phyloP scores from a whole-genome alignment of 2,888 invertebrate species.

The Eristalis tenax region DNA sequence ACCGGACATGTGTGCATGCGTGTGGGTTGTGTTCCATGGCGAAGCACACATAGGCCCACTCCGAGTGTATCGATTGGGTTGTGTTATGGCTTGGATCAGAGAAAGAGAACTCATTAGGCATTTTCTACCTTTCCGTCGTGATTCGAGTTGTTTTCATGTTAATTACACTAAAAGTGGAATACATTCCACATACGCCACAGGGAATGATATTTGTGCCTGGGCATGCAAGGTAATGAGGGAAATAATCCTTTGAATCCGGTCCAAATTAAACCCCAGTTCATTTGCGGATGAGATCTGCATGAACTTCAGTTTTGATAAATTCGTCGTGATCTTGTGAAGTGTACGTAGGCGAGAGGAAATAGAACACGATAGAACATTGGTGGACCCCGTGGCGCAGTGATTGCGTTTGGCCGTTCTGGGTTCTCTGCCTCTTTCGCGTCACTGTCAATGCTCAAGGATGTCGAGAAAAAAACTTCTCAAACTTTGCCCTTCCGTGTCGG shows the following conservation, averaged over 20 bases:
- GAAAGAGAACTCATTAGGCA: background rate
- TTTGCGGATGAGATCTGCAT: background rate
- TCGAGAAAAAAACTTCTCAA: no score
- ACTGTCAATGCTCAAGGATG: no score
- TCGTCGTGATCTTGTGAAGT: background rate
- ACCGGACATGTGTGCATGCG: background rate
- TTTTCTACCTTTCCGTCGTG: background rate
- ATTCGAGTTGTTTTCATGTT: background rate
- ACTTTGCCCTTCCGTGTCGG: no score
- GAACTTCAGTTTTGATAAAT: background rate
- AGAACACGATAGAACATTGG: no score
- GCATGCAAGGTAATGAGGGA: background rate
- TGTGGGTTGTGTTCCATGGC: background rate
- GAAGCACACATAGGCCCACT: background rate
- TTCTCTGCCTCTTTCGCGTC: no score
- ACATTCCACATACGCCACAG: background rate
- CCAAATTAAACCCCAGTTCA: background rate
- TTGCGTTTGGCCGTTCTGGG: no score
- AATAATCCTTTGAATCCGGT: background rate
- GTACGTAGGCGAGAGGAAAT: no score
- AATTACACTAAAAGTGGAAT: background rate
- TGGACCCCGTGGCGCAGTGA: no score
- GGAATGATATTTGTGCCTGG: background rate
- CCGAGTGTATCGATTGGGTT: background rate
- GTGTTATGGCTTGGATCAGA: background rate